Percentiles rank a stretch among this genome's conserved stretches.
Evolutionary conservation across 1,140 invertebrate genomes (phyloP).

Genomic region (Chionoecetes opilio): DNA sequence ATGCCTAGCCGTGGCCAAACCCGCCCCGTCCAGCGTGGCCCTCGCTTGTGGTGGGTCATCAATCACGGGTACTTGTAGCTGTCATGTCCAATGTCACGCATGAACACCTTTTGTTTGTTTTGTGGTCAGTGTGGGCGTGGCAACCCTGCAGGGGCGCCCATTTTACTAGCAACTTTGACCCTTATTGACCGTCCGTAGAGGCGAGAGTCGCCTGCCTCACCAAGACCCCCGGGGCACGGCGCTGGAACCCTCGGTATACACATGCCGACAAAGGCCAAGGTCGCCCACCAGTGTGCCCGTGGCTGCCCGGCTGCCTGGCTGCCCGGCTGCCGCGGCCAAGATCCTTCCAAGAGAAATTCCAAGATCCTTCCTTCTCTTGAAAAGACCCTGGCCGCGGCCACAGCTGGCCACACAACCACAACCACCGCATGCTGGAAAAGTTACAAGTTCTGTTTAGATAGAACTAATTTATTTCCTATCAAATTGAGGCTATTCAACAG

Average conservation of each 20-base stretch:
- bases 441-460: no score
- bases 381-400: no score
- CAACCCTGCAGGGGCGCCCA: constrained; percentile 35
- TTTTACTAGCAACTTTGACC: not conserved
- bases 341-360: no score
- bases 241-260: not conserved
- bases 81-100: constrained; percentile 46
- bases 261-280: no score
- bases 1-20: not conserved
- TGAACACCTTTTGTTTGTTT: constrained; percentile 60
- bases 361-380: no score
- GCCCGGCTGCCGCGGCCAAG: not conserved
- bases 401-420: no score
- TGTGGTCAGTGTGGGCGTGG: constrained; percentile 42
- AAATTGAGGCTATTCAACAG: no score
- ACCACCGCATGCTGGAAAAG: no score
- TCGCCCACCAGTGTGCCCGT: not conserved
- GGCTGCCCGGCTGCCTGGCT: not conserved
- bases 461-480: no score
- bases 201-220: not conserved
- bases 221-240: not conserved
- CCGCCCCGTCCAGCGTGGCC: not conserved
- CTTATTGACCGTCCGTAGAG: constrained; percentile 40
- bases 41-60: not conserved
- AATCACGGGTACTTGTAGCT: constrained; percentile 6